phyloP scores from a whole-genome alignment of 2,888 invertebrate genomes.

The Metalampra italica region DNA sequence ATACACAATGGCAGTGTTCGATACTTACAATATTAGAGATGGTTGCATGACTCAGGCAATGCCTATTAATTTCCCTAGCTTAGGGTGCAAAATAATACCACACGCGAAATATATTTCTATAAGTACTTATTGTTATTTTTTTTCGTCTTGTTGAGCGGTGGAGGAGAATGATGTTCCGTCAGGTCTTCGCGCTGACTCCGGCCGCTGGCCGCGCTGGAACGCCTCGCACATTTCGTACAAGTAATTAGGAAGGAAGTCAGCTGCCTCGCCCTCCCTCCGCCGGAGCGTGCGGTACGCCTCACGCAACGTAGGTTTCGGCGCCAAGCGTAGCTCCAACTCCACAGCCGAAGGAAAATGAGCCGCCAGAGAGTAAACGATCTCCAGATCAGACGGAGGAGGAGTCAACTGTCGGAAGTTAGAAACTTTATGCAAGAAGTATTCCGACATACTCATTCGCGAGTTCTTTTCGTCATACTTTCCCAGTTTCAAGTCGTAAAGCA shows the following conservation, averaged over 20 bases:
- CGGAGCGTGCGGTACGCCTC: slow-evolving; percentile 68
- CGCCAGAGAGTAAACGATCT: slow-evolving; percentile 68
- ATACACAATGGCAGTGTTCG: slow-evolving; percentile 2
- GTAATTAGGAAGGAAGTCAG: slow-evolving; percentile 69
- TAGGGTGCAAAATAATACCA: slow-evolving; percentile 1
- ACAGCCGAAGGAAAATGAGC: slow-evolving; percentile 70
- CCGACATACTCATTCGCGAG: slow-evolving; percentile 63
- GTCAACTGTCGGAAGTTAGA: slow-evolving; percentile 65
- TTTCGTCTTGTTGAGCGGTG: slow-evolving; percentile 34
- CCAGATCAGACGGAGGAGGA: slow-evolving; percentile 69
- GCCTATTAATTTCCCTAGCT: too few species aligned
- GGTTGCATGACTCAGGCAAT: too few species aligned
- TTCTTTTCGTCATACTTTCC: slow-evolving; percentile 63
- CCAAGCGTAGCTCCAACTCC: slow-evolving; percentile 65
- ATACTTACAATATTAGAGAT: background rate
- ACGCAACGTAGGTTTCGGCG: slow-evolving; percentile 67
- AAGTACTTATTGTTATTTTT: slow-evolving; percentile 25
- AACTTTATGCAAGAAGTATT: slow-evolving; percentile 70
- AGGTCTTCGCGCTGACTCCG: slow-evolving; percentile 54
- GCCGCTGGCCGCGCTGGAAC: slow-evolving; percentile 61
- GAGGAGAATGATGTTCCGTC: slow-evolving; percentile 39
- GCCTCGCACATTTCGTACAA: slow-evolving; percentile 74
- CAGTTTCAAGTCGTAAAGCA: slow-evolving; percentile 66
- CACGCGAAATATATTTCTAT: background rate
- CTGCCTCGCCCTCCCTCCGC: slow-evolving; percentile 63